Conservation (phyloP, 2,888 invertebrate genomes). For the Ectemnius continuus region DNA sequence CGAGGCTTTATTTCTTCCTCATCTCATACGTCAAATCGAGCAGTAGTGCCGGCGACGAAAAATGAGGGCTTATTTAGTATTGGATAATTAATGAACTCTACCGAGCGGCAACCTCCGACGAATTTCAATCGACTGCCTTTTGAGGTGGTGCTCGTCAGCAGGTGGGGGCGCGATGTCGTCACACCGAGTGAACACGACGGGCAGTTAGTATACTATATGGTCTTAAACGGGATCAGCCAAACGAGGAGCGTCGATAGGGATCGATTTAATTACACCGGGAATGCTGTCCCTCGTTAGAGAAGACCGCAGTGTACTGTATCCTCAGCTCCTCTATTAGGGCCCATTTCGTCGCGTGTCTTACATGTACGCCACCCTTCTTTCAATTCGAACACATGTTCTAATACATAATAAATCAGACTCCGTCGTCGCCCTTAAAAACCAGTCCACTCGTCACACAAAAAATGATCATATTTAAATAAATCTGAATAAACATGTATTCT, state of each 20-base stretch:
- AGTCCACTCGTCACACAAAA: too few species aligned
- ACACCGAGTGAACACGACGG: too few species aligned
- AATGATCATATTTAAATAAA: too few species aligned
- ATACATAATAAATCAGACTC: too few species aligned
- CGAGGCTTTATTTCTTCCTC: constrained; percentile 6
- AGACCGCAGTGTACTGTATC: not conserved
- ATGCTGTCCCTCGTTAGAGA: constrained; percentile 2
- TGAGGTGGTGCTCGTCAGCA: not conserved
- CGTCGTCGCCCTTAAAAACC: too few species aligned
- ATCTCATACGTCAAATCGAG: not conserved
- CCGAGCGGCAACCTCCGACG: not conserved
- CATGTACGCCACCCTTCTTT: not conserved
- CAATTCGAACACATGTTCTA: too few species aligned
- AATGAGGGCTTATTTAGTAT: constrained; percentile 28
- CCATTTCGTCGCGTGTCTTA: not conserved
- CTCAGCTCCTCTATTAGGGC: not conserved
- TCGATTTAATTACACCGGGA: constrained; percentile 7
- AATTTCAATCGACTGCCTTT: constrained; percentile 10
- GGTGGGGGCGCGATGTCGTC: constrained; percentile 12
- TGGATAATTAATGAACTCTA: constrained; percentile 32
- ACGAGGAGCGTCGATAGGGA: constrained; percentile 1
- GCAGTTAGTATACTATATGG: too few species aligned
- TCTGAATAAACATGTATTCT: too few species aligned
- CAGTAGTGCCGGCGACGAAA: not conserved
- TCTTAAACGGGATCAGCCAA: not conserved